Conservation (phyloP, 2,113 vertebrate genomes). For the Saguinus midas region DNA sequence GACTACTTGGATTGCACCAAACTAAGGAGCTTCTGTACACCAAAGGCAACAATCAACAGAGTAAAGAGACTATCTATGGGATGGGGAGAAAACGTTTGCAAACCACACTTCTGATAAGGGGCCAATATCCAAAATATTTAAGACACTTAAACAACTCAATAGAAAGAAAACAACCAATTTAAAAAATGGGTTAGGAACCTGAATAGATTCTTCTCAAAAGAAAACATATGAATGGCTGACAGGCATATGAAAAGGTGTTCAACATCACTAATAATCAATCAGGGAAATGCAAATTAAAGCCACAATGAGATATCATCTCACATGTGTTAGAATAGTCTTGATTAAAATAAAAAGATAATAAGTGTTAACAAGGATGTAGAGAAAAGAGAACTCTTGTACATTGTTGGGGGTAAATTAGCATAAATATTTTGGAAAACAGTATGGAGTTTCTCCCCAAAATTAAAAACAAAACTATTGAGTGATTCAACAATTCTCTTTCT, state of each 20-base stretch:
- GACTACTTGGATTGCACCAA: neutral
- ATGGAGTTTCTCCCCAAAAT: neutral
- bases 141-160: neutral
- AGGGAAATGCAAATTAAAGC: neutral
- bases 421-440: neutral
- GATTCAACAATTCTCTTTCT: neutral
- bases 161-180: neutral
- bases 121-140: neutral
- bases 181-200: neutral
- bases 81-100: neutral
- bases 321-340: neutral
- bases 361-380: neutral
- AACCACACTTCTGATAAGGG: neutral
- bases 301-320: neutral
- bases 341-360: neutral
- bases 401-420: neutral
- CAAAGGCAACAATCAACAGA: neutral
- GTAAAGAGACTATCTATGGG: neutral
- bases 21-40: neutral
- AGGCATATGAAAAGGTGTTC: neutral
- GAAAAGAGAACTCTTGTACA: neutral
- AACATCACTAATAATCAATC: neutral
- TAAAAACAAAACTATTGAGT: neutral
- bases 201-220: neutral
- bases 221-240: neutral